These are phyloP conservation scores for Acyrthosiphon pisum DNA, from an alignment of 1,140 invertebrate species.

Conservation along the genomic window DNA sequence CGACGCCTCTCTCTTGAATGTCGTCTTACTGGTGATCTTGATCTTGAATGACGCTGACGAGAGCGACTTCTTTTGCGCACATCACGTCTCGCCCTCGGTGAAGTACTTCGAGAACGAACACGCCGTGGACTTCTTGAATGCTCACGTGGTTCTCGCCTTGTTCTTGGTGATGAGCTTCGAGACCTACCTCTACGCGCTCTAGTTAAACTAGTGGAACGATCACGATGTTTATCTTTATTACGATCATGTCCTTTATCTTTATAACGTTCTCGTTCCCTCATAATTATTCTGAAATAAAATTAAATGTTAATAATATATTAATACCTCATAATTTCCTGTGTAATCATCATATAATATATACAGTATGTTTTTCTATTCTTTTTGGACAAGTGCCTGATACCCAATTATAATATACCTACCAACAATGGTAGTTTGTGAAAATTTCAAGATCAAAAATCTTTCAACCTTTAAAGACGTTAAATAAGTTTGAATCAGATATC, in stretches of 20 bases:
- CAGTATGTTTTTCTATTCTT: background rate
- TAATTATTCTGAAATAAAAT: constrained; percentile 52
- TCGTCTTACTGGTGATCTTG: constrained; percentile 47
- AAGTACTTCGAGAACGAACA: constrained; percentile 40
- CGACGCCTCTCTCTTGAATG: constrained; percentile 50
- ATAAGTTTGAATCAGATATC: background rate
- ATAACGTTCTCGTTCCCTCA: constrained; percentile 49
- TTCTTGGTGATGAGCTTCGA: constrained; percentile 36
- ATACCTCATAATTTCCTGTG: background rate
- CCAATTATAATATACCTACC: background rate
- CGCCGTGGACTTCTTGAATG: constrained; percentile 47
- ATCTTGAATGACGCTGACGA: constrained; percentile 25
- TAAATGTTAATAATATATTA: background rate
- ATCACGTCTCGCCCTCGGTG: constrained; percentile 36
- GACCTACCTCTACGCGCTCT: constrained; percentile 39
- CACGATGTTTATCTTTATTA: constrained; percentile 38
- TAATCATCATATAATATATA: background rate
- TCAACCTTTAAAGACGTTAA: background rate
- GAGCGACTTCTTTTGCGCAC: constrained; percentile 50
- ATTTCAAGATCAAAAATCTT: background rate
- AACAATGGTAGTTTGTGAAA: background rate
- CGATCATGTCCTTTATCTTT: constrained; percentile 47
- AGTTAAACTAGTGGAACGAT: constrained; percentile 45
- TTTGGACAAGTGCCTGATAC: background rate
- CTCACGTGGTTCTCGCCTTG: constrained; percentile 27